phyloP scores from a whole-genome alignment of 1,140 invertebrate species.

The Drosophila triauraria region DNA sequence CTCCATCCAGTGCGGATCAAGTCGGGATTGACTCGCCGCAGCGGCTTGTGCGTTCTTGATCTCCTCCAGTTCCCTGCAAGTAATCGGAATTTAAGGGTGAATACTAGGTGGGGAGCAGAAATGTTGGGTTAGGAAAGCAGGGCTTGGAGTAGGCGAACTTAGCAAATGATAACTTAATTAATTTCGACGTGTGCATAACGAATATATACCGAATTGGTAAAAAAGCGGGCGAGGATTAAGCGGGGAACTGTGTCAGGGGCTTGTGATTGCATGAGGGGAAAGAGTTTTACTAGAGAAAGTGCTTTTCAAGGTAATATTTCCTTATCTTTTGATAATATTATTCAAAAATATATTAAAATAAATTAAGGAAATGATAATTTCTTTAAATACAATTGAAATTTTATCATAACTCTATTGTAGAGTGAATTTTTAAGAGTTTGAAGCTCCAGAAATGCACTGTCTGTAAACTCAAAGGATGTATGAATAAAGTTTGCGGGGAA shows the following conservation, averaged over 20 bases:
- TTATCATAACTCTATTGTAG: too few species aligned
- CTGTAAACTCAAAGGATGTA: neutral
- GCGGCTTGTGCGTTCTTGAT: conserved; percentile 90
- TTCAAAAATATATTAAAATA: neutral
- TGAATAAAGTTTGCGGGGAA: neutral
- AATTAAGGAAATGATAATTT: too few species aligned
- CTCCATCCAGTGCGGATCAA: conserved; percentile 97
- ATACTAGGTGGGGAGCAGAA: neutral
- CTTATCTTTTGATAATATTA: neutral
- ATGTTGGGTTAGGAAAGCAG: conserved; percentile 19
- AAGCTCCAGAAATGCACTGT: conserved; percentile 1
- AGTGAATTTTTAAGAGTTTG: neutral
- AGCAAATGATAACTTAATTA: conserved; percentile 59
- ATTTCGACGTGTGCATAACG: conserved; percentile 49
- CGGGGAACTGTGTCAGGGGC: conserved; percentile 12
- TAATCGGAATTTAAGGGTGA: conserved; percentile 11
- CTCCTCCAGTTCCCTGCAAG: conserved; percentile 90
- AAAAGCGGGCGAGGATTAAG: conserved; percentile 32
- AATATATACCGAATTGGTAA: conserved; percentile 25
- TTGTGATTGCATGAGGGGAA: neutral
- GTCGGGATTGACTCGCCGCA: conserved; percentile 86
- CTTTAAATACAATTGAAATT: too few species aligned
- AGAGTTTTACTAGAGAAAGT: conserved; percentile 1
- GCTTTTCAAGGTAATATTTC: neutral
- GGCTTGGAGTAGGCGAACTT: conserved; percentile 29